These are phyloP conservation scores for Megaceryle maxima DNA, from an alignment of 2,113 vertebrate species.

Conservation along the genomic window DNA sequence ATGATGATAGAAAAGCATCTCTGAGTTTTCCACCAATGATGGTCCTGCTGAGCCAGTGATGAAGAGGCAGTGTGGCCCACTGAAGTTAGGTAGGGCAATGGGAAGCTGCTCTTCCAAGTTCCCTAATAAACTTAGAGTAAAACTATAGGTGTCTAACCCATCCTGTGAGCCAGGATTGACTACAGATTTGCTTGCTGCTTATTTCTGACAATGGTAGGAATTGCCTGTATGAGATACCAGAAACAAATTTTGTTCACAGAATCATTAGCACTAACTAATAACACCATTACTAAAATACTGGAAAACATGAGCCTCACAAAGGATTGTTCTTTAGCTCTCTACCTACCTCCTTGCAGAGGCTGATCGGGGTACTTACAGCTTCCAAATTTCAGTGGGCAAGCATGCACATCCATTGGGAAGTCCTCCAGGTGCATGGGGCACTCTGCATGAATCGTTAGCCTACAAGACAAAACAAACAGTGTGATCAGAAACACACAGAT, in stretches of 20 bases:
- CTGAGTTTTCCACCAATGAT: neutral
- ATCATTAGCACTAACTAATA: neutral
- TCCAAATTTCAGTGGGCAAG: constrained; percentile 97
- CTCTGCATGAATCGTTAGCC: constrained; percentile 96
- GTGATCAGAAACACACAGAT: neutral
- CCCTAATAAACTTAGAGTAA: neutral
- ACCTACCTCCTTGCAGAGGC: neutral
- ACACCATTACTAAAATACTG: neutral
- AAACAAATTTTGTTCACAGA: neutral
- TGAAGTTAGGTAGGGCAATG: accelerated
- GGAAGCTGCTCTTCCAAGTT: neutral
- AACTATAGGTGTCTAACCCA: neutral
- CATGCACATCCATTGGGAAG: constrained; percentile 98
- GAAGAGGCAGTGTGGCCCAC: neutral
- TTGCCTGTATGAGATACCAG: neutral
- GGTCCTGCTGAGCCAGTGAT: neutral
- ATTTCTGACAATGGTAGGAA: neutral
- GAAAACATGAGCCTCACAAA: neutral
- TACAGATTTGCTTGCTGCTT: neutral
- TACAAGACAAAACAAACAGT: constrained; percentile 54
- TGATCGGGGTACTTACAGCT: constrained; percentile 87
- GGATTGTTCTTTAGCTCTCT: neutral
- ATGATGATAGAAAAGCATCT: neutral
- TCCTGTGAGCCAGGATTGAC: neutral
- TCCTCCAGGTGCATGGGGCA: constrained; percentile 99